These are phyloP conservation scores for Boleophthalmus pectinirostris DNA, from an alignment of 2,113 vertebrate genomes.

Conservation along the genomic window DNA sequence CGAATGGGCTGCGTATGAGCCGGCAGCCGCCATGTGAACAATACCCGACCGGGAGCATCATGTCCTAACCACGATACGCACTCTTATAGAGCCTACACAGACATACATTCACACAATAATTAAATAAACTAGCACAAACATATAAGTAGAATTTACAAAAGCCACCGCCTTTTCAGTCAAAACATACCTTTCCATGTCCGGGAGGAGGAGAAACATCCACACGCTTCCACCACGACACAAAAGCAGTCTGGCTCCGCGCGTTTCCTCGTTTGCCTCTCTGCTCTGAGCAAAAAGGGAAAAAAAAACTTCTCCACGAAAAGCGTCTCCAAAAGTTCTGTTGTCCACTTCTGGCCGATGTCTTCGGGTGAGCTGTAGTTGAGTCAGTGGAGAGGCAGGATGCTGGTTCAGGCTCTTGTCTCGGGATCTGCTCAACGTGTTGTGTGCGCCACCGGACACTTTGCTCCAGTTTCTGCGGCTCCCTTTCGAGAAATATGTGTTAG, in stretches of 20 bases:
- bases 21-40: constrained; percentile 74
- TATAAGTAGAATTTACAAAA: background rate
- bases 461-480: constrained; percentile 76
- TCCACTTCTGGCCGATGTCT: constrained; percentile 15
- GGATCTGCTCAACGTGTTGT: constrained; percentile 60
- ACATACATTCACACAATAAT: background rate
- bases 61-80: constrained; percentile 11
- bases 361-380: constrained; percentile 19
- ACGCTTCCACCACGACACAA: constrained; percentile 70
- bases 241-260: constrained; percentile 67
- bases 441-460: constrained; percentile 70
- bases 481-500: constrained; percentile 82
- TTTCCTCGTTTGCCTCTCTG: constrained; percentile 49
- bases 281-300: constrained; percentile 6
- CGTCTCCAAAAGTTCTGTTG: constrained; percentile 29
- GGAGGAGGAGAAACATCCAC: constrained; percentile 32
- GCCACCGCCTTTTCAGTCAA: background rate
- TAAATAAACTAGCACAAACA: background rate
- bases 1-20: constrained; percentile 38
- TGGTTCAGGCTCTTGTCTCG: constrained; percentile 49
- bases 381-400: constrained; percentile 33
- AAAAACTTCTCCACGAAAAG: constrained; percentile 41
- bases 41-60: constrained; percentile 58
- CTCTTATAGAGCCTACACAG: background rate
- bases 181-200: constrained; percentile 63